Evolutionary conservation across 1,140 invertebrate genomes (phyloP), one percentile per base, ranked within the genome.

Genomic region (Tyrophagus putrescentiae): DNA sequence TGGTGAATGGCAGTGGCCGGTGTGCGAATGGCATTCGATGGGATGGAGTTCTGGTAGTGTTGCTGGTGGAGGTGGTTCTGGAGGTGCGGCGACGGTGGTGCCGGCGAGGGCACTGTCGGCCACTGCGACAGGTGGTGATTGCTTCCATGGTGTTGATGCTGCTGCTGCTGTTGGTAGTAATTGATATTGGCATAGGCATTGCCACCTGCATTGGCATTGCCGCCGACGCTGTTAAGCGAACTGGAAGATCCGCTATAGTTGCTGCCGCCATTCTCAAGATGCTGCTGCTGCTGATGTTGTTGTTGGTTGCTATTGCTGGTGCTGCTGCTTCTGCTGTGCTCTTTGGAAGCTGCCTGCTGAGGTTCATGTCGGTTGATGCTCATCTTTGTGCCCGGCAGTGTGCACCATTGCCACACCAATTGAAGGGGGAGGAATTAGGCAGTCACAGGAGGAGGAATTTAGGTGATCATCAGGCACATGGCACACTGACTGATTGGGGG

Each of bases 21-120:
- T 7, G 45, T 48, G 23, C 45, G 45, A 48, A 48, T 48, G 7
- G 45, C 45, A 21, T 48, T 48, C 45, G 45, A 48, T 48, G 45
- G 45, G 7, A 48, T 48, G 6, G 18, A 21, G 18, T 48, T 48
- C 18, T 48, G 45, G 18, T 48, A 29, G 7, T 48, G 45, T 13
- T 18, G 7, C 23, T 9, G 18, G 13, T 7, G 7, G 23, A 25
- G 45, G 23, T n/a, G n/a, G n/a, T n/a, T n/a, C n/a, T n/a, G 7
- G 31, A 6, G 23, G 45, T 13, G 23, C 31, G 7, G 31, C 45
- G 31, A 7, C 18, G 23, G 45, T 21, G n/a, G n/a, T n/a, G n/a
- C n/a, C n/a, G n/a, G n/a, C n/a, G n/a, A n/a, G n/a, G n/a, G n/a
- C n/a, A n/a, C n/a, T n/a, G n/a, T n/a, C n/a, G n/a, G n/a, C n/a